Evolutionary conservation across 2,888 invertebrate species (phyloP).

Genomic region (Amiota minor): DNA sequence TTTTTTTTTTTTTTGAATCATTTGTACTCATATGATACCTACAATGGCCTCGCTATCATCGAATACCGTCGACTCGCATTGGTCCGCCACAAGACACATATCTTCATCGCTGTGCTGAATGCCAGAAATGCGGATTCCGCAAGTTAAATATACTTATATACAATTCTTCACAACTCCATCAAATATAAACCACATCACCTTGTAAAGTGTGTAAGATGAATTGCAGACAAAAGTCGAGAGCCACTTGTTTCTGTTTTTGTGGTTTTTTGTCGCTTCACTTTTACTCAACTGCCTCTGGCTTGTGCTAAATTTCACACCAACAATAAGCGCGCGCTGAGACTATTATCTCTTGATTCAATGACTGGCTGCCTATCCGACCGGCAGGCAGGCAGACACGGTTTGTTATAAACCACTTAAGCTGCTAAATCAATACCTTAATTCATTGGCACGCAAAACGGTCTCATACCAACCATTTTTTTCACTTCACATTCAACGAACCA

Average conservation of each 20-base stretch:
- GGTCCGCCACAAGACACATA: background rate
- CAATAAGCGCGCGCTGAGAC: conserved; percentile 64
- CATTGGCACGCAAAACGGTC: conserved; percentile 54
- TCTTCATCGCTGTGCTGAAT: conserved; percentile 43
- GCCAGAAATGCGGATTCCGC: conserved; percentile 65
- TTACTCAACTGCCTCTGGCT: conserved; percentile 24
- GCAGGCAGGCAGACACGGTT: conserved; percentile 5
- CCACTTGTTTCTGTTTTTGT: background rate
- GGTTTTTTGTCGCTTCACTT: background rate
- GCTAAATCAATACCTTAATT: conserved; percentile 66
- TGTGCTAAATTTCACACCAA: conserved; percentile 67
- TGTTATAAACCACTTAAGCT: conserved; percentile 24
- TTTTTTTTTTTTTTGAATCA: background rate
- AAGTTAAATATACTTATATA: conserved; percentile 32
- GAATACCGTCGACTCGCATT: background rate
- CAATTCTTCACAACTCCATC: conserved; percentile 56
- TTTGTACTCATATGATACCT: background rate
- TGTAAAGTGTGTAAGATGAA: no score
- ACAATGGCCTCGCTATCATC: background rate
- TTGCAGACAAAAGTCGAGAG: conserved; percentile 22
- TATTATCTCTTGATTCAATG: conserved; percentile 48
- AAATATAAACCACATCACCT: background rate
- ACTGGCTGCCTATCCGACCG: conserved; percentile 40
- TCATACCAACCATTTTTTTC: conserved; percentile 42
- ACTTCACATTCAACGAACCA: background rate